Conservation (phyloP, 2,888 invertebrate genomes). For the Protophormia terraenovae region DNA sequence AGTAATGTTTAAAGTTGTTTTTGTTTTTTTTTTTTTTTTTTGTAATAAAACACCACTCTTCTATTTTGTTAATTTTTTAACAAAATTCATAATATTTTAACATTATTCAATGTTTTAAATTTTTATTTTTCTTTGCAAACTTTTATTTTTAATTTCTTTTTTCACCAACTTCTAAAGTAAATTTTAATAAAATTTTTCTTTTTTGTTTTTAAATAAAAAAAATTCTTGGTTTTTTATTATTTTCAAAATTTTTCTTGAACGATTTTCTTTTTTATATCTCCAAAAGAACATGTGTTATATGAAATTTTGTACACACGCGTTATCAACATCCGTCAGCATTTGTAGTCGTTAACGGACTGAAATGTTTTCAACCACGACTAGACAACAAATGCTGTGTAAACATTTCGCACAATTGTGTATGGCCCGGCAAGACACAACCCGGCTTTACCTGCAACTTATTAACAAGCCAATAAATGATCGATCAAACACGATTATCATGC, state of each 20-base stretch:
- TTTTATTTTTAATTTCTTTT: not conserved
- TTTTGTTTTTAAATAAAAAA: constrained; percentile 1
- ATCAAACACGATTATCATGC: constrained; percentile 29
- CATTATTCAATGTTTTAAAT: not conserved
- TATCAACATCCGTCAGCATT: constrained; percentile 74
- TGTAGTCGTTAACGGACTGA: constrained; percentile 75
- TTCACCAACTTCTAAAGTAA: not conserved
- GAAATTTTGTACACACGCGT: constrained; percentile 57
- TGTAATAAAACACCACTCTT: constrained; percentile 24
- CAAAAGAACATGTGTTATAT: constrained; percentile 58
- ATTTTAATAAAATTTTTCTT: constrained; percentile 31
- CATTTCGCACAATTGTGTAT: constrained; percentile 34
- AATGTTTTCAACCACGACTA: constrained; percentile 52
- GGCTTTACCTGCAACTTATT: constrained; percentile 38
- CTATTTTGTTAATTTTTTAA: constrained; percentile 3
- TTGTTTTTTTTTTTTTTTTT: constrained; percentile 26
- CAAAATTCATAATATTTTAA: constrained; percentile 43
- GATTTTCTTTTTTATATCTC: no score
- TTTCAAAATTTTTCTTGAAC: not conserved
- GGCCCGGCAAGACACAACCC: constrained; percentile 16
- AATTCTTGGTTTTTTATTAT: constrained; percentile 1
- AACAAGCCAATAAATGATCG: constrained; percentile 7
- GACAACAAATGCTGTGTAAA: constrained; percentile 60
- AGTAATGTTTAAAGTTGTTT: constrained; percentile 29
- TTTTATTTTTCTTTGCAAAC: not conserved